phyloP scores from a whole-genome alignment of 2,888 invertebrate species.

The Scaptomyza reducta region DNA sequence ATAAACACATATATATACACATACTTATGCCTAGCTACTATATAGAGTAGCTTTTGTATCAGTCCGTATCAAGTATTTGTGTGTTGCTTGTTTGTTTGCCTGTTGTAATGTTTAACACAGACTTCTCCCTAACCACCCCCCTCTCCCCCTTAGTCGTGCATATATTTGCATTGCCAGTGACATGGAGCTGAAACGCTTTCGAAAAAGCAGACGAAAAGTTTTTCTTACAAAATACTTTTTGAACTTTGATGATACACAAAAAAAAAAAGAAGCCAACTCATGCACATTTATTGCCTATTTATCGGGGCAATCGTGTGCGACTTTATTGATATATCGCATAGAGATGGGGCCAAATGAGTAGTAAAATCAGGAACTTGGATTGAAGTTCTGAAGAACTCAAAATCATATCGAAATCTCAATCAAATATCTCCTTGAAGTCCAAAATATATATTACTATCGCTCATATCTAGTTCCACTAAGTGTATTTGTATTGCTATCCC shows the following conservation, averaged over 20 bases:
- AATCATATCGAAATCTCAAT: neutral
- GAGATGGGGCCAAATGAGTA: constrained; percentile 5
- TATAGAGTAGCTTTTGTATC: neutral
- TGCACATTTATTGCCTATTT: constrained; percentile 75
- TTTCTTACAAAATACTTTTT: constrained; percentile 36
- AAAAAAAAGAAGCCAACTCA: constrained; percentile 43
- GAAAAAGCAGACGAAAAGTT: constrained; percentile 21
- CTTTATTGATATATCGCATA: constrained; percentile 25
- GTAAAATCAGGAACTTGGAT: neutral
- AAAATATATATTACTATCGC: neutral
- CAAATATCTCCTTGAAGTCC: neutral
- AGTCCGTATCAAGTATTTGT: constrained; percentile 3
- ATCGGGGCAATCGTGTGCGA: constrained; percentile 54
- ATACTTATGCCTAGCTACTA: constrained; percentile 3
- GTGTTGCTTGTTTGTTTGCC: constrained; percentile 3
- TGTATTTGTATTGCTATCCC: constrained; percentile 8
- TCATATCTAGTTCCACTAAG: constrained; percentile 1
- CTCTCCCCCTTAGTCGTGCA: constrained; percentile 9
- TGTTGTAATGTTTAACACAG: constrained; percentile 7
- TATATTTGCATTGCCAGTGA: constrained; percentile 40
- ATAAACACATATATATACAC: constrained; percentile 13
- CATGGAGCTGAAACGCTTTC: neutral
- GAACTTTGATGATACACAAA: constrained; percentile 38
- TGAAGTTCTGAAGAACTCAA: neutral
- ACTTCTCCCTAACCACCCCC: too few relatives aligned